A percentile compares a stretch with the other conserved stretches of the same genome.
phyloP scores from a whole-genome alignment of 30 jellyfish, hydroid and myxozoan species.

The Pseudorhiza aurosa region DNA sequence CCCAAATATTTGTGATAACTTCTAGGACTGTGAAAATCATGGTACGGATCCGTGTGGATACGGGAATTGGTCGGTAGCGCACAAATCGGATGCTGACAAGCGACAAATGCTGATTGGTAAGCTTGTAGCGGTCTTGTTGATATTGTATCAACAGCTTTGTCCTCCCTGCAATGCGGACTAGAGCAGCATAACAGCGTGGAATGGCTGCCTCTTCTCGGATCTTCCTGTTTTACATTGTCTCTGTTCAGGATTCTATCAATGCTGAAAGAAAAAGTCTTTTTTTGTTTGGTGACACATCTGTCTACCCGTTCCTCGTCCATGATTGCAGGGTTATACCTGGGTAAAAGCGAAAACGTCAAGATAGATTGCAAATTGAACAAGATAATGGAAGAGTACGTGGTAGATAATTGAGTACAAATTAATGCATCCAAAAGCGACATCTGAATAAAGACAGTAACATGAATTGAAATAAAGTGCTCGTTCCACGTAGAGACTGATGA shows the following conservation, averaged over 20 bases:
- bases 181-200: background rate
- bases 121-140: conserved; percentile 22
- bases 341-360: too few species aligned
- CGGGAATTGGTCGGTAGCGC: conserved; percentile 52
- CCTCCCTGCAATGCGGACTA: background rate
- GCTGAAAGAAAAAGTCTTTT: conserved; percentile 52
- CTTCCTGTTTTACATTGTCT: background rate
- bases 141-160: background rate
- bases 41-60: conserved; percentile 3
- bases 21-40: conserved; percentile 15
- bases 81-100: conserved; percentile 47
- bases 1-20: conserved; percentile 21
- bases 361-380: too few species aligned
- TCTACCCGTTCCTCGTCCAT: background rate
- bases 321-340: background rate
- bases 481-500: too few species aligned
- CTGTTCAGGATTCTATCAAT: conserved; percentile 42
- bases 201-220: background rate
- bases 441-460: too few species aligned
- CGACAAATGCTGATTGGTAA: conserved; percentile 21
- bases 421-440: too few species aligned
- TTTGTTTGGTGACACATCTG: background rate
- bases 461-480: too few species aligned
- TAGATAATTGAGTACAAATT: too few species aligned
- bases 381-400: too few species aligned